Conservation (phyloP, 2,888 invertebrate genomes). For the Lithophane semibrunnea region DNA sequence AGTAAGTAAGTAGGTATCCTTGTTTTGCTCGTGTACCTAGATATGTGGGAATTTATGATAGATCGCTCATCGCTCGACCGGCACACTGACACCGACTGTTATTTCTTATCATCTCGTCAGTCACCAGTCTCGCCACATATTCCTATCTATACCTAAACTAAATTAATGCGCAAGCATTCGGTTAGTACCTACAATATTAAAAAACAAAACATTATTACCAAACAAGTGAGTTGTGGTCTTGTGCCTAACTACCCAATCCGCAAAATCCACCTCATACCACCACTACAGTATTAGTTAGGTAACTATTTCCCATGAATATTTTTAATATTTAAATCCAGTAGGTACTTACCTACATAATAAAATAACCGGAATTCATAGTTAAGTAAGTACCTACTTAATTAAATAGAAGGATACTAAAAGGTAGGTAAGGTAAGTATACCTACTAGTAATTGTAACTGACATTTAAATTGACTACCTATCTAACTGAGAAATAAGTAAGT, state of each 20-base stretch:
- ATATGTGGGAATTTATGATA: conserved; percentile 1
- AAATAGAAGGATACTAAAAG: too few relatives aligned
- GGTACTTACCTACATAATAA: too few relatives aligned
- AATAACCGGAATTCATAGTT: too few relatives aligned
- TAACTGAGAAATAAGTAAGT: too few relatives aligned
- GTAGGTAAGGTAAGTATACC: too few relatives aligned
- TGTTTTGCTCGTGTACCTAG: conserved; percentile 1
- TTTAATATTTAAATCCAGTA: neutral
- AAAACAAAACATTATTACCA: conserved; percentile 10
- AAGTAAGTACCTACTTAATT: too few relatives aligned
- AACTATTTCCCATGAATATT: neutral
- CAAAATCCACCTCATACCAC: conserved; percentile 8
- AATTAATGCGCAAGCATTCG: conserved; percentile 13
- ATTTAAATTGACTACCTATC: too few relatives aligned
- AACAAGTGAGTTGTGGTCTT: neutral
- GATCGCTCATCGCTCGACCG: conserved; percentile 6
- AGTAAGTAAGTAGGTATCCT: neutral
- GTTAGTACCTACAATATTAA: neutral
- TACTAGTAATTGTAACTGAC: too few relatives aligned
- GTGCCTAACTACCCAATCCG: neutral
- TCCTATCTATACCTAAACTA: conserved; percentile 1
- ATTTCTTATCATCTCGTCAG: neutral
- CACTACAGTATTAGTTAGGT: too few relatives aligned
- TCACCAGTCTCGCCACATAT: neutral
- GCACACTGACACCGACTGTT: conserved; percentile 15